Evolutionary conservation across 35 echinoderm and acorn worm species (phyloP).

Genomic region (Diadema setosum): DNA sequence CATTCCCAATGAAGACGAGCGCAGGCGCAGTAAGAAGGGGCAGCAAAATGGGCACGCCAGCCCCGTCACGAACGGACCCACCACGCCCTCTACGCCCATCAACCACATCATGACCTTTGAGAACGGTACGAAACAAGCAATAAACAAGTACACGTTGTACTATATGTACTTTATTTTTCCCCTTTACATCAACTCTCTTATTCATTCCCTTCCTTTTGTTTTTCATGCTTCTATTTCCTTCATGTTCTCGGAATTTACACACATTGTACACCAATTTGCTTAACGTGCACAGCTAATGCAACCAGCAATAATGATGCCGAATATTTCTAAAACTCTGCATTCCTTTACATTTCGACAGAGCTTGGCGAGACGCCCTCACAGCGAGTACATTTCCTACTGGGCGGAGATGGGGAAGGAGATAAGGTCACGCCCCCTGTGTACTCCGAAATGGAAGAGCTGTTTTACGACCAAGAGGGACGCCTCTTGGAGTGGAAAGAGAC

Average conservation of each 20-base stretch:
- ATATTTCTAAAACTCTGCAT: background rate
- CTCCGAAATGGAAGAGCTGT: conserved; percentile 92
- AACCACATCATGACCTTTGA: background rate
- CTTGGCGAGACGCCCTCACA: conserved; percentile 60
- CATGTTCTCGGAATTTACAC: background rate
- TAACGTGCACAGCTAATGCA: background rate
- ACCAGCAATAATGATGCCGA: background rate
- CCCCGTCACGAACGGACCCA: background rate
- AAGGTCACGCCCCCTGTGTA: conserved; percentile 59
- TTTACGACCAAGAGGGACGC: conserved; percentile 87
- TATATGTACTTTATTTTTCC: background rate
- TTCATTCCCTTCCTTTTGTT: background rate
- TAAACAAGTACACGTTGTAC: background rate
- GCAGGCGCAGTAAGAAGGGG: background rate
- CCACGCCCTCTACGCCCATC: background rate
- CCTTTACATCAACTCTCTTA: background rate
- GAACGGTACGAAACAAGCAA: background rate
- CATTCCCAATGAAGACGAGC: background rate
- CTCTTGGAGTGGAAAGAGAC: conserved; percentile 96
- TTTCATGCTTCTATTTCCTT: background rate
- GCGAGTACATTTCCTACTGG: conserved; percentile 71
- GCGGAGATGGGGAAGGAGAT: conserved; percentile 17
- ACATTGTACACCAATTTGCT: background rate
- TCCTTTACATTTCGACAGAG: background rate
- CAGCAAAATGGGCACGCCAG: background rate